phyloP scores from a whole-genome alignment of 2,888 invertebrate species.

The Cylindroiulus punctatus region DNA sequence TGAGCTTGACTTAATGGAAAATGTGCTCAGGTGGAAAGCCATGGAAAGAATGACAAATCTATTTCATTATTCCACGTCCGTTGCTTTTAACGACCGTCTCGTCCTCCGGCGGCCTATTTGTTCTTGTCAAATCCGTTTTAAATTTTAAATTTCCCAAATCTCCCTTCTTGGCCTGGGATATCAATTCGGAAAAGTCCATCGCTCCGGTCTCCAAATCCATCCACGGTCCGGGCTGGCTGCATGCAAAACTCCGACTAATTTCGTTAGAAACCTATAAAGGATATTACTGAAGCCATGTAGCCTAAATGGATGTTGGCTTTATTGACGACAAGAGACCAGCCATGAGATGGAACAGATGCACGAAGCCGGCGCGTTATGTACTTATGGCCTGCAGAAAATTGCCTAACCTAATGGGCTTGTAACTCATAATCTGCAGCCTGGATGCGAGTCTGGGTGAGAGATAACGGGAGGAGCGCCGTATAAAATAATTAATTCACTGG shows the following conservation, averaged over 20 bases:
- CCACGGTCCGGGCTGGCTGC: background rate
- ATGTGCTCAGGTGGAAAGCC: constrained; percentile 43
- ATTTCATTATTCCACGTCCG: constrained; percentile 21
- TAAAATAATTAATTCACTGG: constrained; percentile 39
- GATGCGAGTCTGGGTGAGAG: constrained; percentile 19
- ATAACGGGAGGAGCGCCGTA: background rate
- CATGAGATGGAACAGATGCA: constrained; percentile 39
- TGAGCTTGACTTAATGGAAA: constrained; percentile 47
- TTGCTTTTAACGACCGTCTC: constrained; percentile 21
- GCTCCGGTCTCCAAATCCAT: background rate
- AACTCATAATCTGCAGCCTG: constrained; percentile 39
- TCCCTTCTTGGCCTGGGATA: background rate
- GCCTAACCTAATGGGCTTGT: constrained; percentile 17
- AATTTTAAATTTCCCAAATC: constrained; percentile 39
- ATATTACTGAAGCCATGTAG: constrained; percentile 6
- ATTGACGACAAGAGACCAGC: constrained; percentile 31
- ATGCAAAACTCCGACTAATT: constrained; percentile 41
- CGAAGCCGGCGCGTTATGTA: background rate
- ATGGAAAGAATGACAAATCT: constrained; percentile 47
- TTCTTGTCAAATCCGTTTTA: background rate
- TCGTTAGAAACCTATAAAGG: constrained; percentile 25
- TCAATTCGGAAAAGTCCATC: background rate
- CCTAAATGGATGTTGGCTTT: constrained; percentile 30
- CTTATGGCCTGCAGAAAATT: constrained; percentile 30
- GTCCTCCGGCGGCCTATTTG: background rate